Evolutionary conservation across 2,888 invertebrate species (phyloP).

Genomic region (Icerya purchasi): DNA sequence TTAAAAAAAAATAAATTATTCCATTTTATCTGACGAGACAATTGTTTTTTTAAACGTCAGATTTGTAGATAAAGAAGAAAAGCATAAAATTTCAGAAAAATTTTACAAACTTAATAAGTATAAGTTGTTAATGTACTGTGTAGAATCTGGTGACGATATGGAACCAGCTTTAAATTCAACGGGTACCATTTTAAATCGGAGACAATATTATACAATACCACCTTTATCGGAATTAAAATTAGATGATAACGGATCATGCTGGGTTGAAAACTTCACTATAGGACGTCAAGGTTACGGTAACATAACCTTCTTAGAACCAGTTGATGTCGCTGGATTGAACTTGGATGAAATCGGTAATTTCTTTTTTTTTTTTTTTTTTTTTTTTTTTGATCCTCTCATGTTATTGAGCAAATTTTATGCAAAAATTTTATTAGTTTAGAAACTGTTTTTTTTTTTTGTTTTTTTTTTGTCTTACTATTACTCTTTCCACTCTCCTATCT

Average conservation of each 20-base stretch:
- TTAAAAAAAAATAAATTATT: no score
- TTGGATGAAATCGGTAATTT: conserved; percentile 55
- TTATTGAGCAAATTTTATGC: background rate
- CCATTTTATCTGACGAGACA: no score
- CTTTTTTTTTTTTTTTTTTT: background rate
- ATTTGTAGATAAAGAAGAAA: no score
- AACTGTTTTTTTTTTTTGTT: no score
- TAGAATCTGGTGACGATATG: background rate
- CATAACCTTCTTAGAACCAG: conserved; percentile 60
- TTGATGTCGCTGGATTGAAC: conserved; percentile 67
- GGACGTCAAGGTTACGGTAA: conserved; percentile 80
- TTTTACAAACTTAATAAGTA: background rate
- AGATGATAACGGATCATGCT: conserved; percentile 51
- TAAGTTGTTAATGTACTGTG: background rate
- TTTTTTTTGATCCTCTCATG: no score
- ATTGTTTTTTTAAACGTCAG: no score
- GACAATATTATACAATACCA: conserved; percentile 82
- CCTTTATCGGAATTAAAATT: conserved; percentile 55
- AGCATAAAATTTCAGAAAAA: background rate
- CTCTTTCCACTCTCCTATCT: no score
- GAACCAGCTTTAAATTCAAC: conserved; percentile 22
- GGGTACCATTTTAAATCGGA: conserved; percentile 51
- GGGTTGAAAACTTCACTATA: conserved; percentile 68
- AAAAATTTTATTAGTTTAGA: background rate
- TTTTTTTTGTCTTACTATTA: no score